These are phyloP conservation scores for Lordiphosa fenestrarum DNA, from an alignment of 2,888 invertebrate genomes.

Conservation along the genomic window DNA sequence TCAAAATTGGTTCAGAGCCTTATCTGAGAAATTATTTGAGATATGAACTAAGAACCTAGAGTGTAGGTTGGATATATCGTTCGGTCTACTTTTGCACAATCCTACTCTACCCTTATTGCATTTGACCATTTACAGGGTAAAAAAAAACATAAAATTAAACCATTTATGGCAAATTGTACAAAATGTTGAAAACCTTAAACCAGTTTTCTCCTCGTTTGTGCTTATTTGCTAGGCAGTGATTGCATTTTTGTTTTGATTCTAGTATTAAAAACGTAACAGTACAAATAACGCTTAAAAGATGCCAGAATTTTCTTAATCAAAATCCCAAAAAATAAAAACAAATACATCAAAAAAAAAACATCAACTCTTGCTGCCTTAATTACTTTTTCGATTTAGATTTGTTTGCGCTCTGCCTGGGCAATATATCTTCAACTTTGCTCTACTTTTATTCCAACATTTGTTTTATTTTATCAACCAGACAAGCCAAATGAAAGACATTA, in stretches of 20 bases:
- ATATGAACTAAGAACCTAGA: no score
- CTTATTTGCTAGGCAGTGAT: constrained; percentile 3
- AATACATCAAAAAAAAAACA: no score
- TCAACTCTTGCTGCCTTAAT: background rate
- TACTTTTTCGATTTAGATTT: constrained; percentile 1
- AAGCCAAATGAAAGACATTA: constrained; percentile 9
- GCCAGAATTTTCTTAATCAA: no score
- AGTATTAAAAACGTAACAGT: no score
- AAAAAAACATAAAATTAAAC: background rate
- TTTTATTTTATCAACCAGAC: constrained; percentile 5
- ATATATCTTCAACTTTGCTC: constrained; percentile 4
- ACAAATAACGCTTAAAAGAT: no score
- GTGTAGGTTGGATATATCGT: no score
- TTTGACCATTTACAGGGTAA: no score
- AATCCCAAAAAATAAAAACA: no score
- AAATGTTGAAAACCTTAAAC: background rate
- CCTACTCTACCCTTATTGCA: no score
- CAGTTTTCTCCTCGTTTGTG: background rate
- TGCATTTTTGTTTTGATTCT: background rate
- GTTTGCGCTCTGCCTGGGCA: background rate
- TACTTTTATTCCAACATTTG: background rate
- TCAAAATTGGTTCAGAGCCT: no score
- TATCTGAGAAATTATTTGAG: no score
- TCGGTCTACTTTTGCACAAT: no score
- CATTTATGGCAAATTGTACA: background rate